Evolutionary conservation across 2,113 vertebrate genomes (phyloP).

Genomic region (Hippoglossus stenolepis): DNA sequence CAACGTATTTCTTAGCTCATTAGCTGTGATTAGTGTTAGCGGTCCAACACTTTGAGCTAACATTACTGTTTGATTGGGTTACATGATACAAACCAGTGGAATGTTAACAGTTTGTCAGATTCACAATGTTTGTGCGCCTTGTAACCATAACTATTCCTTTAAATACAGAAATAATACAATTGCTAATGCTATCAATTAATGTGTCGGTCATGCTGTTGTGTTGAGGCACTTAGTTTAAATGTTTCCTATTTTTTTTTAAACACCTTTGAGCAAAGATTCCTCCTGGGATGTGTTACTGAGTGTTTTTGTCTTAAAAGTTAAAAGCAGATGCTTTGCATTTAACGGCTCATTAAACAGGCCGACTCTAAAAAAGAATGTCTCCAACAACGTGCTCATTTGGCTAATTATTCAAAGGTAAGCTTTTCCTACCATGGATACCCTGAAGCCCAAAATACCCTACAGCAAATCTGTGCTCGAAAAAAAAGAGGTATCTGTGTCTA

Average conservation of each 20-base stretch:
- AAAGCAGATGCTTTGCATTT: slow-evolving; percentile 14
- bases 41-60: too few relatives aligned
- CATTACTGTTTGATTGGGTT: too few relatives aligned
- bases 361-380: neutral
- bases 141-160: neutral
- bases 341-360: slow-evolving; percentile 24
- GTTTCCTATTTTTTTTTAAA: neutral
- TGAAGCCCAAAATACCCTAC: neutral
- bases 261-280: neutral
- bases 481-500: neutral
- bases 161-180: neutral
- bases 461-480: neutral
- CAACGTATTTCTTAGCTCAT: too few relatives aligned
- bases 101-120: too few relatives aligned
- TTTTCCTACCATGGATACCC: neutral
- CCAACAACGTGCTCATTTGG: slow-evolving; percentile 17
- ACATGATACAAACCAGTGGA: too few relatives aligned
- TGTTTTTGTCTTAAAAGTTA: slow-evolving; percentile 38
- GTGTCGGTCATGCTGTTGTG: neutral
- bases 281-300: neutral
- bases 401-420: slow-evolving; percentile 50
- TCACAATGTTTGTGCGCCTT: too few relatives aligned
- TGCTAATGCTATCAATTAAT: neutral
- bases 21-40: too few relatives aligned
- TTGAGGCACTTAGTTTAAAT: neutral